These are phyloP conservation scores for Vombatus ursinus DNA, from an alignment of 2,113 vertebrate species.

Conservation along the genomic window DNA sequence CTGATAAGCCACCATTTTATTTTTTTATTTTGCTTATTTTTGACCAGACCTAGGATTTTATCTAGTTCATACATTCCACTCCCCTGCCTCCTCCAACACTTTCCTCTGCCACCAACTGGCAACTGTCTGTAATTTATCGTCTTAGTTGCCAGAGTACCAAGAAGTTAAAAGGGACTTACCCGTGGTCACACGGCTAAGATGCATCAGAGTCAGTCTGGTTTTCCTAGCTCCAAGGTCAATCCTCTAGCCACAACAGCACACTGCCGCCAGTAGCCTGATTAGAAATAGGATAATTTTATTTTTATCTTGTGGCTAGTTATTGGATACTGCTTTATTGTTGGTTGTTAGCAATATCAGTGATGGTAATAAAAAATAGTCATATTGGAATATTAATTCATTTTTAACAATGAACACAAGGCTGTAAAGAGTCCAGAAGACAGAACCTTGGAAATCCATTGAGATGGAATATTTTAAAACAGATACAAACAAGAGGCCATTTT, in stretches of 20 bases:
- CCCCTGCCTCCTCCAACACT: not conserved
- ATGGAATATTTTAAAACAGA: conserved; percentile 17
- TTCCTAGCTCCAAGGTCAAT: not conserved
- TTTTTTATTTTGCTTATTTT: not conserved
- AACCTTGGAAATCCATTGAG: not conserved
- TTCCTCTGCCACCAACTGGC: not conserved
- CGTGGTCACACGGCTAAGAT: not conserved
- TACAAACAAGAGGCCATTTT: conserved; percentile 4
- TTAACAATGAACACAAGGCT: not conserved
- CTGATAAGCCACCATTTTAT: not conserved
- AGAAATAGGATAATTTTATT: not conserved
- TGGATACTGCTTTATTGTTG: not conserved
- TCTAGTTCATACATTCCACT: not conserved
- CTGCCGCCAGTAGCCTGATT: not conserved
- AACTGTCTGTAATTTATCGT: not conserved
- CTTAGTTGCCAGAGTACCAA: not conserved
- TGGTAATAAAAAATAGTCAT: conserved; percentile 5
- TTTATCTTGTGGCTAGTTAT: not conserved
- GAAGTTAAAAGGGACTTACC: not conserved
- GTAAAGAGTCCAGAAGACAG: not conserved
- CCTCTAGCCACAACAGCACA: not conserved
- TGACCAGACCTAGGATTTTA: not conserved
- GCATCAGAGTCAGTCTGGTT: not conserved
- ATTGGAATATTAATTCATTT: not conserved
- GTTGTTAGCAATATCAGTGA: not conserved